Evolutionary conservation across 2,888 invertebrate species (phyloP).

Genomic region (Tryphoninae sp.): DNA sequence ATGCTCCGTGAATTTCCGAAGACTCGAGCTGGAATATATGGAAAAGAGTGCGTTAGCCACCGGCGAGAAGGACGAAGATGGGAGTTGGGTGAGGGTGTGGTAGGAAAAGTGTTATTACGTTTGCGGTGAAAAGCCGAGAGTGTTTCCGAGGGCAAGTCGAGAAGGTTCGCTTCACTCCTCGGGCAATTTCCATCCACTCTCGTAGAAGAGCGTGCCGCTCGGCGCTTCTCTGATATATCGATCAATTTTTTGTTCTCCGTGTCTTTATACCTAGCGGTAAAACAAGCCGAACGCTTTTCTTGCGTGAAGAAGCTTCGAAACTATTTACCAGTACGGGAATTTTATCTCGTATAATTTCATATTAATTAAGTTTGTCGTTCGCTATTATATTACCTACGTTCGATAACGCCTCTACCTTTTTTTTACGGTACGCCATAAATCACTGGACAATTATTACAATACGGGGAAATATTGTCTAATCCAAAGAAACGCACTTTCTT

Average conservation of each 20-base stretch:
- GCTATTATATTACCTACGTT: too few species aligned
- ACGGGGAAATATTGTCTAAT: too few species aligned
- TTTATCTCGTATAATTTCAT: background rate
- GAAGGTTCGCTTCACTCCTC: conserved; percentile 39
- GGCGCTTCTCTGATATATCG: conserved; percentile 18
- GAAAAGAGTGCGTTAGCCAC: conserved; percentile 50
- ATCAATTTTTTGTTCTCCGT: conserved; percentile 22
- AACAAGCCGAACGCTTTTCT: conserved; percentile 10
- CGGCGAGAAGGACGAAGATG: conserved; percentile 6
- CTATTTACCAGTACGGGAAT: background rate
- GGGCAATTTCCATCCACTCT: conserved; percentile 55
- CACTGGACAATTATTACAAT: too few species aligned
- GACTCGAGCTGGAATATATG: conserved; percentile 36
- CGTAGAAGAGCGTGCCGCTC: conserved; percentile 18
- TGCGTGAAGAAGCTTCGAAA: background rate
- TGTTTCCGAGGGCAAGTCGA: conserved; percentile 31
- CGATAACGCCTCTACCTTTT: too few species aligned
- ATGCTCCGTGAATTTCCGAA: conserved; percentile 44
- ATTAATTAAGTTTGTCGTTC: background rate
- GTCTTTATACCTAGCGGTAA: background rate
- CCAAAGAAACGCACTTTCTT: too few species aligned
- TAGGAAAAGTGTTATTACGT: conserved; percentile 51
- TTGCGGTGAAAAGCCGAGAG: conserved; percentile 51
- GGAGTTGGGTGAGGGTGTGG: background rate
- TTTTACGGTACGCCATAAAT: too few species aligned